phyloP scores from a whole-genome alignment of 2,113 vertebrate species.

The Uria aalge region DNA sequence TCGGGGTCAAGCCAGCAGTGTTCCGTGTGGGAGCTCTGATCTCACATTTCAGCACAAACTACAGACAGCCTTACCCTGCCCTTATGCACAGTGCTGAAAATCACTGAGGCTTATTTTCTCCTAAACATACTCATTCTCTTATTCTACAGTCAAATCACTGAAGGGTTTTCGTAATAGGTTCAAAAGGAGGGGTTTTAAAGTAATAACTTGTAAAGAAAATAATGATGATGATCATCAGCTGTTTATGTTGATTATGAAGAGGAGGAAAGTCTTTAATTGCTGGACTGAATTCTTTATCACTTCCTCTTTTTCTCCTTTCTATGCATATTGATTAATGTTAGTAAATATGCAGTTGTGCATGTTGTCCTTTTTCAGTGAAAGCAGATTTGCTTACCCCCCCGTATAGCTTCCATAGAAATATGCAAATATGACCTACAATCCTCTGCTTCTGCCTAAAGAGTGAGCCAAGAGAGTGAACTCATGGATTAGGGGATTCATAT shows the following conservation, averaged over 20 bases:
- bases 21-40: conserved; percentile 56
- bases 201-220: conserved; percentile 60
- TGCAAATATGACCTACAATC: conserved; percentile 34
- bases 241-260: not conserved
- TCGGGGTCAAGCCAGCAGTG: conserved; percentile 62
- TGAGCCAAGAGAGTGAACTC: conserved; percentile 11
- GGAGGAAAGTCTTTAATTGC: conserved; percentile 38
- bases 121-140: not conserved
- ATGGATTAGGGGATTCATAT: not conserved
- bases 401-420: conserved; percentile 26
- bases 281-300: conserved; percentile 52
- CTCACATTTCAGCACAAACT: conserved; percentile 50
- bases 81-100: conserved; percentile 62
- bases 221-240: not conserved
- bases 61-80: conserved; percentile 40
- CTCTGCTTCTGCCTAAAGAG: not conserved
- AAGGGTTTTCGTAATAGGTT: conserved; percentile 37
- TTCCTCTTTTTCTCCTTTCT: conserved; percentile 61
- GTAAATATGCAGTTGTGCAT: conserved; percentile 40
- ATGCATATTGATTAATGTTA: conserved; percentile 61
- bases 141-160: conserved; percentile 33
- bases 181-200: conserved; percentile 17
- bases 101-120: conserved; percentile 48
- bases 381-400: not conserved
- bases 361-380: conserved; percentile 11